Conservation (phyloP, 2,888 invertebrate species). For the Agrenia bidenticulata region DNA sequence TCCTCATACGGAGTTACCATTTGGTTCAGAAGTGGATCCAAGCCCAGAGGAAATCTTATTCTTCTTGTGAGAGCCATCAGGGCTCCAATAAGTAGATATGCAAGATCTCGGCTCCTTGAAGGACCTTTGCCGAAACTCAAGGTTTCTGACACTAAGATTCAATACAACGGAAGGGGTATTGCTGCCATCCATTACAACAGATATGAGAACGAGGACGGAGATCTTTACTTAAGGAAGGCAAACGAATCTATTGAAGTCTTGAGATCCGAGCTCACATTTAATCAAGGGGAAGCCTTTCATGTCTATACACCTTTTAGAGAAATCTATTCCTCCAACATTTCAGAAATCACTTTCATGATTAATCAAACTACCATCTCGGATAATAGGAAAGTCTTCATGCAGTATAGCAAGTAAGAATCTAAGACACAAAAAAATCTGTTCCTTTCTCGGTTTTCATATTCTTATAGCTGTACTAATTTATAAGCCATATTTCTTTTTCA, state of each 20-base stretch:
- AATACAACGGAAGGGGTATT: conserved; percentile 77
- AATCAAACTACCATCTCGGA: conserved; percentile 81
- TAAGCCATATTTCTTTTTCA: not conserved
- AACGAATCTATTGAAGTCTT: conserved; percentile 82
- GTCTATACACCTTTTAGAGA: conserved; percentile 84
- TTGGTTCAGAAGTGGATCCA: conserved; percentile 74
- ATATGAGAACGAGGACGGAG: conserved; percentile 79
- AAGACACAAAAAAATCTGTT: too few relatives aligned
- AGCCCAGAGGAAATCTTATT: conserved; percentile 79
- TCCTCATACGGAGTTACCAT: conserved; percentile 77
- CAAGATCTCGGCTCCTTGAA: conserved; percentile 58
- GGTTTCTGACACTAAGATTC: conserved; percentile 71
- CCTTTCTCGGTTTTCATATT: too few relatives aligned
- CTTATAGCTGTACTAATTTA: too few relatives aligned
- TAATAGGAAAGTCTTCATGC: conserved; percentile 83
- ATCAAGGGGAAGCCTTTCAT: conserved; percentile 76
- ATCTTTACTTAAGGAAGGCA: conserved; percentile 80
- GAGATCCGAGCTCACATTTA: conserved; percentile 77
- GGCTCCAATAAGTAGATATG: conserved; percentile 50
- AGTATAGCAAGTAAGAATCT: conserved; percentile 66
- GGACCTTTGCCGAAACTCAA: conserved; percentile 77
- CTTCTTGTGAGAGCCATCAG: conserved; percentile 50
- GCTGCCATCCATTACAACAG: conserved; percentile 84
- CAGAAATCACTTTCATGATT: conserved; percentile 85
- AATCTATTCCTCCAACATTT: conserved; percentile 78